Evolutionary conservation across 1,140 invertebrate genomes (phyloP).

Genomic region (Zaprionus ghesquierei): DNA sequence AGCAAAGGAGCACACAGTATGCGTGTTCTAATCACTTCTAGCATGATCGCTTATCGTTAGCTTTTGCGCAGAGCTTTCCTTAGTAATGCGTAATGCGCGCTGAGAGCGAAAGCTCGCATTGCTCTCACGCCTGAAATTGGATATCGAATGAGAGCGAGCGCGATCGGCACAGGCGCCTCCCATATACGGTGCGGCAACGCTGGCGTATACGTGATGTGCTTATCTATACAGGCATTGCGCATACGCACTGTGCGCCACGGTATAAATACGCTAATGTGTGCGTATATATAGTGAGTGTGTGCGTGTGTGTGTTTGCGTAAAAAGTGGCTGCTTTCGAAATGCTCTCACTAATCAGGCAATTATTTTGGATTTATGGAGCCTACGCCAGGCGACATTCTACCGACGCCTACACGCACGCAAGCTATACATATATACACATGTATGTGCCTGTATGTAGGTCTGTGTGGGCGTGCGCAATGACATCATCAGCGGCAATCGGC

Average conservation of each 20-base stretch:
- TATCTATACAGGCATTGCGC: slow-evolving; percentile 54
- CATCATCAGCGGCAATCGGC: neutral
- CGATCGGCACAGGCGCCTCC: slow-evolving; percentile 34
- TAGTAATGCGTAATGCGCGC: neutral
- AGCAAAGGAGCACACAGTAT: neutral
- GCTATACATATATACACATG: neutral
- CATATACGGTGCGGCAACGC: slow-evolving; percentile 66
- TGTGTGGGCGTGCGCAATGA: neutral
- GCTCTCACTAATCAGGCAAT: slow-evolving; percentile 12
- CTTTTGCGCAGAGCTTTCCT: no score
- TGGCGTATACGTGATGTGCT: slow-evolving; percentile 71
- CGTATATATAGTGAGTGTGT: neutral
- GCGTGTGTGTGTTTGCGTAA: neutral
- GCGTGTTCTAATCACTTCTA: no score
- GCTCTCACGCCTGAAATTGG: slow-evolving; percentile 53
- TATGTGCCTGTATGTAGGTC: neutral
- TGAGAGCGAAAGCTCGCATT: neutral
- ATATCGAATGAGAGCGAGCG: slow-evolving; percentile 41
- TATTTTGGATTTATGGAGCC: slow-evolving; percentile 43
- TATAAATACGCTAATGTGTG: neutral
- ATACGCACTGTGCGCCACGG: slow-evolving; percentile 59
- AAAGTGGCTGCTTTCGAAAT: neutral
- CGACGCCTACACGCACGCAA: neutral
- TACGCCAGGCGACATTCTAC: slow-evolving; percentile 21
- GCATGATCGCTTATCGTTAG: neutral